A percentile compares a stretch with the other conserved stretches of the same genome.
Evolutionary conservation across 2,113 vertebrate species (phyloP).

Genomic region (Xiphias gladius): DNA sequence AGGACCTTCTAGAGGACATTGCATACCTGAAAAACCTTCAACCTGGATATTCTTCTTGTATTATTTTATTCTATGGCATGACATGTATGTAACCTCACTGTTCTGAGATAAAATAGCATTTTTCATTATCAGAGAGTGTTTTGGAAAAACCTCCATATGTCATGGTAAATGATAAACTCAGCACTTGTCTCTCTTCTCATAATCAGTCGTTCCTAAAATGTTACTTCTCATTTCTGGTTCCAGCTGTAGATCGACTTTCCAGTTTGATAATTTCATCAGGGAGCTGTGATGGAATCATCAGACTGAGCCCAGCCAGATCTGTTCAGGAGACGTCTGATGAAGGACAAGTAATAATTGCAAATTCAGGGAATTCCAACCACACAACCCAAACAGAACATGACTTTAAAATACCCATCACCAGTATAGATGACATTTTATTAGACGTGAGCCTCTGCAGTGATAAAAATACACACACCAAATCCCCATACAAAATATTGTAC

Average conservation of each 20-base stretch:
- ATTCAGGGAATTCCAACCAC: conserved; percentile 20
- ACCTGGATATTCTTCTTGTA: not conserved
- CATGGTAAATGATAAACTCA: not conserved
- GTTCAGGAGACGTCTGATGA: conserved; percentile 53
- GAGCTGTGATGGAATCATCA: conserved; percentile 66
- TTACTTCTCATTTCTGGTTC: conserved; percentile 35
- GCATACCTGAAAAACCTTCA: not conserved
- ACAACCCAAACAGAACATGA: not conserved
- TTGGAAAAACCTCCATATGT: not conserved
- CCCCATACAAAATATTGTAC: not conserved
- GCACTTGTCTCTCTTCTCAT: not conserved
- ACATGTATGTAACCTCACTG: not conserved
- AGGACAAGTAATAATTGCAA: conserved; percentile 38
- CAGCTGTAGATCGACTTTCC: conserved; percentile 87
- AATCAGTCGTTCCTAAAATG: not conserved
- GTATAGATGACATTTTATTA: conserved; percentile 82
- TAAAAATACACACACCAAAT: not conserved
- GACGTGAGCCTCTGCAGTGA: conserved; percentile 64
- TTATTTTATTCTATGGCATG: not conserved
- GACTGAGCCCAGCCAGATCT: conserved; percentile 55
- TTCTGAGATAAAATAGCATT: not conserved
- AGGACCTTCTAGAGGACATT: not conserved
- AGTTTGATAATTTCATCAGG: conserved; percentile 77
- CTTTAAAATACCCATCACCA: conserved; percentile 72
- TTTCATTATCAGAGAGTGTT: not conserved